Base-by-base conservation (phyloP, 2,888 invertebrate genomes). In the Eupsilia transversa region DNA sequence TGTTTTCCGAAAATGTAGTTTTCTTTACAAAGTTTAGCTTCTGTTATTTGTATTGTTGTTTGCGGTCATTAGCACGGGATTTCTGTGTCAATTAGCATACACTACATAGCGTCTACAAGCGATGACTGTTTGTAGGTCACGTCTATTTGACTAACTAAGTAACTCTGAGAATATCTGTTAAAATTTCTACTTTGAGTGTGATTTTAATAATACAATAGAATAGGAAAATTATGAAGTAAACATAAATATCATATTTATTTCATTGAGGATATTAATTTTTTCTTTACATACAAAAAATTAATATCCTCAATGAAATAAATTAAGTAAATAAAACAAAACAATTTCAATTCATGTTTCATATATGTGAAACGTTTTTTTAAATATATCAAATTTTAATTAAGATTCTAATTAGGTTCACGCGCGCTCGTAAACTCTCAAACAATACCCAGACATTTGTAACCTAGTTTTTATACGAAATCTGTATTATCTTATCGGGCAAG, bases 401-500 rank as follows among this genome's bases (percentile, higher is more conserved):
- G 17, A 5, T 43, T 60, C 38, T 35, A 74, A 52, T 54, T 43
- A 23, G 27, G n/a, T 2, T 41, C 10, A 57, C 6, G 17, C 20
- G 14, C 17, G 7, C n/a, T 67, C 30, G 7, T 41, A 33, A n/a
- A 20, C n/a, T 49, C 23, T 7, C 3, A 49, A 66, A 46, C 20
- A 46, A 70, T 69, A 59, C 23, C 3, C 1, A 56, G 5, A 43
- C 12, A 46, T n/a, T 64, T 27, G 23, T 81, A 75, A 80, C 80
- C 79, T 74, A 79, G 59, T 77, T 85, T 73, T 74, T 74, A 56
- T 68, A 30, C 59, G 54, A 81, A 84, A 79, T 81, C 67, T 67
- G 66, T 56, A 72, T 60, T 80, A 83, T 81, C 81, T 82, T 82
- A 85, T 82, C 85, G 41, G n/a, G 38, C n/a, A 61, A 20, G 72